Evolutionary conservation across 2,113 vertebrate species (phyloP).

Genomic region (Danionella cerebrum): DNA sequence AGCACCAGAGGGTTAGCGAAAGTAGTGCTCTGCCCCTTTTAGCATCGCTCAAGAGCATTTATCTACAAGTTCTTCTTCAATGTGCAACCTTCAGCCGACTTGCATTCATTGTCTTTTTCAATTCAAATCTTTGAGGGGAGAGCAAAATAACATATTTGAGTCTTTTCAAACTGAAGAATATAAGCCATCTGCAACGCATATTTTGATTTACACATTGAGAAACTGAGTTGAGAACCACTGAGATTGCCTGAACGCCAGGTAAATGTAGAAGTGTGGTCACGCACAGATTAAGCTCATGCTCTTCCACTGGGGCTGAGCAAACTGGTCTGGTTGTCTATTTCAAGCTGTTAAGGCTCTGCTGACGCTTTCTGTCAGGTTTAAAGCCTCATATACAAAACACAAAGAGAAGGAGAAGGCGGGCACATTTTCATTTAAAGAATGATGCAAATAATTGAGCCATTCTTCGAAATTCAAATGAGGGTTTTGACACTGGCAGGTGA

Average conservation of each 20-base stretch:
- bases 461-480: background rate
- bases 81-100: too few relatives aligned
- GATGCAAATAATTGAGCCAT: background rate
- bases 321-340: slow-evolving; percentile 63
- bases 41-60: too few relatives aligned
- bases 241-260: background rate
- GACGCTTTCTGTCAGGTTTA: slow-evolving; percentile 61
- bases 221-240: background rate
- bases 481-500: background rate
- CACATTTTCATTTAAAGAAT: background rate
- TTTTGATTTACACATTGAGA: too few relatives aligned
- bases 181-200: too few relatives aligned
- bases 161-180: too few relatives aligned
- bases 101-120: too few relatives aligned
- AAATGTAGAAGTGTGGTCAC: slow-evolving; percentile 35
- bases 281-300: slow-evolving; percentile 20
- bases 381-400: slow-evolving; percentile 54
- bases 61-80: too few relatives aligned
- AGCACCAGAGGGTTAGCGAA: too few relatives aligned
- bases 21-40: too few relatives aligned
- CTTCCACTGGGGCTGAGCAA: slow-evolving; percentile 42
- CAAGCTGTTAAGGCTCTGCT: slow-evolving; percentile 70
- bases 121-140: too few relatives aligned
- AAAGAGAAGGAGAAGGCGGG: slow-evolving; percentile 21
- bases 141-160: too few relatives aligned